These are phyloP conservation scores for Chanos chanos DNA, from an alignment of 2,797 vertebrate species.

Conservation along the genomic window DNA sequence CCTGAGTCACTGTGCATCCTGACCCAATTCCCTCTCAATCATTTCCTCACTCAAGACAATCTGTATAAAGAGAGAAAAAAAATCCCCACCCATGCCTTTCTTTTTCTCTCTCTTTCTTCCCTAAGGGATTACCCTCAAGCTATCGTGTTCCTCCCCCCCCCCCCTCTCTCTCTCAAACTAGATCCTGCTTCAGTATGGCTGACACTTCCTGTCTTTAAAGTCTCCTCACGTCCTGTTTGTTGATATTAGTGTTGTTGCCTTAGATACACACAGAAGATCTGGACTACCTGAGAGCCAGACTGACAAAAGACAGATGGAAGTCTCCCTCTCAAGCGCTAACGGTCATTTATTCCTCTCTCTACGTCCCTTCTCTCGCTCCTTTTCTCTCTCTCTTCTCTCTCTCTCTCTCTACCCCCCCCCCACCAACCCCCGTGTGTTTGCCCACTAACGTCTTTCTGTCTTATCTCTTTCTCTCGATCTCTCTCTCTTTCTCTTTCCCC, in stretches of 20 bases:
- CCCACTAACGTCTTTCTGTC: constrained; percentile 22
- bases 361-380: neutral
- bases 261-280: neutral
- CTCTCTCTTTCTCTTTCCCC: constrained; percentile 7
- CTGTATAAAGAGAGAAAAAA: neutral
- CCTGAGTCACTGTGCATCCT: neutral
- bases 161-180: neutral
- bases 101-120: too few relatives aligned
- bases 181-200: constrained; percentile 1
- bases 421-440: too few relatives aligned
- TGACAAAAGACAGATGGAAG: constrained; percentile 27
- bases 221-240: neutral
- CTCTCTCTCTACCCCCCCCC: neutral
- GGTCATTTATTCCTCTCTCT: constrained; percentile 4
- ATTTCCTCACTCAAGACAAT: neutral
- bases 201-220: constrained; percentile 17
- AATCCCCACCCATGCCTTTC: neutral
- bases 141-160: neutral
- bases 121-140: neutral
- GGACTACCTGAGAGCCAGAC: constrained; percentile 20
- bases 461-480: constrained; percentile 4
- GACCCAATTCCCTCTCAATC: neutral
- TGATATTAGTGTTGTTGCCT: neutral
- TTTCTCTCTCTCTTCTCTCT: neutral
- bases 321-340: neutral